Evolutionary conservation across 2,888 invertebrate genomes (phyloP), one percentile per base, ranked within the genome.

Genomic region (Mayetiola destructor): DNA sequence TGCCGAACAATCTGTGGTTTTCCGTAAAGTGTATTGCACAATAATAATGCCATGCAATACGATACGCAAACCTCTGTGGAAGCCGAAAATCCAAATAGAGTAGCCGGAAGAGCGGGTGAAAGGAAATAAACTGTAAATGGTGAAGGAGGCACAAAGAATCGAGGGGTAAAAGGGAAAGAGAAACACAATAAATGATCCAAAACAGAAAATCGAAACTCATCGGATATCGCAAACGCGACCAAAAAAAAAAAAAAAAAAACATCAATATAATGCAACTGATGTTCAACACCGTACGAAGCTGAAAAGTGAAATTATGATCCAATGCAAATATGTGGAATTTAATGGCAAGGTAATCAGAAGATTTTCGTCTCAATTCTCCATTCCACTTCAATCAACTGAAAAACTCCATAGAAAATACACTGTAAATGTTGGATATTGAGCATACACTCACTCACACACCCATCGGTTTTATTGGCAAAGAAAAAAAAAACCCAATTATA

Each of bases 1-100:
- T 48, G 48, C 27, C 27, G 48, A 48, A 48, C 48, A 27, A 27
- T 48, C 27, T 48, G 48, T 27, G 48, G 48, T 48, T 48, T 48
- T n/a, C 23, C 27, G 27, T 48, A 16, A 23, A 4, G 42, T 48
- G 27, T 48, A 27, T n/a, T n/a, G n/a, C n/a, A n/a, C n/a, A n/a
- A n/a, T n/a, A n/a, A n/a, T n/a, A n/a, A n/a, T 23, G 23, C n/a
- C 16, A 16, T 48, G 23, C 48, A 48, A 48, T 48, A 48, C 48
- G 48, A 48, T 27, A 40, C 40, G 18, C 40, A 10, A 21, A 6
- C 20, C 2, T 8, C 40, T 21, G 2, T 21, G 40, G 21, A 5
- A 16, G 12, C n/a, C n/a, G 37, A 37, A 12, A 37, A 39, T 18
- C 16, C 10, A 27, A 48, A 48, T n/a, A 27, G 27, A 48, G 48